These are phyloP conservation scores for Phrynocephalus forsythii DNA, from an alignment of 2,797 vertebrate species.

Conservation along the genomic window DNA sequence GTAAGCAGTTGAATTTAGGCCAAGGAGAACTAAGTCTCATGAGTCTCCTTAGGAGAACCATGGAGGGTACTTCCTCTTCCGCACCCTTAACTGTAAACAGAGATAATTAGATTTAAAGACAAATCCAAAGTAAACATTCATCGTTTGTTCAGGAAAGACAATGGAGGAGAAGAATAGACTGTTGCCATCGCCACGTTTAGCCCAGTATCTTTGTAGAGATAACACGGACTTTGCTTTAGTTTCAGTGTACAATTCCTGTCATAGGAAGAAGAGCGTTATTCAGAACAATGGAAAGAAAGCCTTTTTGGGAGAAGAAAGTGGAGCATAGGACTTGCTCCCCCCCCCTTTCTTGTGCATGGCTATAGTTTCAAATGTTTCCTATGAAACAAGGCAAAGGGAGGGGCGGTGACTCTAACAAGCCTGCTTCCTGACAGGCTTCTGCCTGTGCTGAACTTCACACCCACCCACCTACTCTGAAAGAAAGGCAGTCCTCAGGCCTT, in stretches of 20 bases:
- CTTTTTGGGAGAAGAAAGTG: conserved; percentile 11
- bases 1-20: too few relatives aligned
- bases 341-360: background rate
- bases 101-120: conserved; percentile 42
- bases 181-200: conserved; percentile 28
- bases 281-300: conserved; percentile 29
- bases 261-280: conserved; percentile 50
- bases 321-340: too few relatives aligned
- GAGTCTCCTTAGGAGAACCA: background rate
- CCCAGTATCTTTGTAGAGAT: conserved; percentile 55
- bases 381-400: background rate
- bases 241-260: conserved; percentile 42
- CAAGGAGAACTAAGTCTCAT: too few relatives aligned
- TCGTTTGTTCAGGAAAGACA: conserved; percentile 7
- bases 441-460: too few relatives aligned
- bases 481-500: background rate
- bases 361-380: background rate
- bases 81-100: conserved; percentile 12
- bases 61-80: background rate
- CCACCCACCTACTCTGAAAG: background rate
- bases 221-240: conserved; percentile 24
- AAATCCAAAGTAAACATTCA: conserved; percentile 32
- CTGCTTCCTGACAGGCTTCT: background rate
- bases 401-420: background rate
- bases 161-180: conserved; percentile 19